Conservation (phyloP, 2,113 vertebrate species). For the Octodon degus region DNA sequence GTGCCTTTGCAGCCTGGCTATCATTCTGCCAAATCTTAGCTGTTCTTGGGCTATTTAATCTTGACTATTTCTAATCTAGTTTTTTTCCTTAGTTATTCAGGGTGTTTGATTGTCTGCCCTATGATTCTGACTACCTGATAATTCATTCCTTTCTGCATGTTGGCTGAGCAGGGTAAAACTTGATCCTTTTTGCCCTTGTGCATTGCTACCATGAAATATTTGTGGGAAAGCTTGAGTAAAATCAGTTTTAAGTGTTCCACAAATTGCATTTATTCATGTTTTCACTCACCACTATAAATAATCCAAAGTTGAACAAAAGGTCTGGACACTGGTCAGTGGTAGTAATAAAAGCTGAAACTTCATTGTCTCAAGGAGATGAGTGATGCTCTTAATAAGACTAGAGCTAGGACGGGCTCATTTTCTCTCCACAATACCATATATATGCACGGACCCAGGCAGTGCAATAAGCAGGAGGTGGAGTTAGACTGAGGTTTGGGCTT, state of each 20-base stretch:
- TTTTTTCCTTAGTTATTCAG: neutral
- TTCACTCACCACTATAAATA: slow-evolving; percentile 57
- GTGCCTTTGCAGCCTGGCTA: neutral
- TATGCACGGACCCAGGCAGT: neutral
- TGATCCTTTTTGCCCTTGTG: neutral
- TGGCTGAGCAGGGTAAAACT: neutral
- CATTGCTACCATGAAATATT: neutral
- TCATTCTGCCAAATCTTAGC: neutral
- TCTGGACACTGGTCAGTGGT: slow-evolving; percentile 62
- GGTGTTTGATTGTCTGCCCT: neutral
- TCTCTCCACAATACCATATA: slow-evolving; percentile 38
- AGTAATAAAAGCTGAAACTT: slow-evolving; percentile 74
- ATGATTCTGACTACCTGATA: neutral
- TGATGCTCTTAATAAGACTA: slow-evolving; percentile 72
- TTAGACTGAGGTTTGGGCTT: slow-evolving; percentile 35
- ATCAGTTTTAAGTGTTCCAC: slow-evolving; percentile 34
- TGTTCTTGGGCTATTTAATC: neutral
- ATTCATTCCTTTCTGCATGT: neutral
- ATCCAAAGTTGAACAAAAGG: slow-evolving; percentile 36
- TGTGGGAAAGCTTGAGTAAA: slow-evolving; percentile 32
- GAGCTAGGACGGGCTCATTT: slow-evolving; percentile 42
- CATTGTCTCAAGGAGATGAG: slow-evolving; percentile 58
- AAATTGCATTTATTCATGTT: slow-evolving; percentile 52
- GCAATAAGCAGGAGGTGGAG: neutral
- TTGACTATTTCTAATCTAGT: neutral